These are phyloP conservation scores for Chirona hameri DNA, from an alignment of 2,888 invertebrate genomes.

Conservation along the genomic window DNA sequence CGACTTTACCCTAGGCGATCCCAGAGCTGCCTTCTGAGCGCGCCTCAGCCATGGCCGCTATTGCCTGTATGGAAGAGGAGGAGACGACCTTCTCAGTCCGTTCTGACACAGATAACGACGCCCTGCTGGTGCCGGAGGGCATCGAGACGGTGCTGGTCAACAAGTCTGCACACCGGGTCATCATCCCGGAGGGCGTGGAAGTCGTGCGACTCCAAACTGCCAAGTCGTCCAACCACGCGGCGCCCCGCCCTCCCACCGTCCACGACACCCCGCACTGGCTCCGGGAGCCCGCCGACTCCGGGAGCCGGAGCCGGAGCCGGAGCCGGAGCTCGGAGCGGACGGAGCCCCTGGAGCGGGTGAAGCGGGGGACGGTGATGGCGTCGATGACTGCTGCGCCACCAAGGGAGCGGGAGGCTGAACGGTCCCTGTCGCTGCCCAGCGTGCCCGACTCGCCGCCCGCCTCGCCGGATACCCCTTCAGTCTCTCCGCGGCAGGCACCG, in stretches of 20 bases:
- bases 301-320: too few species aligned
- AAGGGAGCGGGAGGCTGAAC: not conserved
- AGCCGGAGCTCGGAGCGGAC: not conserved
- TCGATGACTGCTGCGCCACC: not conserved
- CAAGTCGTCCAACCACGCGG: not conserved
- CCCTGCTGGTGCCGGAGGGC: not conserved
- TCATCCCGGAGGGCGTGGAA: slow-evolving; percentile 2
- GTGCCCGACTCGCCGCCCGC: not conserved
- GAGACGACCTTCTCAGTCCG: not conserved
- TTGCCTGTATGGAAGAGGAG: too few species aligned
- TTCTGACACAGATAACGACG: not conserved
- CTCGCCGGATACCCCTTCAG: too few species aligned
- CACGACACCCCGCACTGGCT: not conserved
- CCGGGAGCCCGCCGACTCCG: not conserved
- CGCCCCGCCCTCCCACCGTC: not conserved
- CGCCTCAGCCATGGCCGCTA: not conserved
- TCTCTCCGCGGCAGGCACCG: too few species aligned
- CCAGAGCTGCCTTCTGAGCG: not conserved
- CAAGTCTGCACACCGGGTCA: not conserved
- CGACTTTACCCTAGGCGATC: too few species aligned
- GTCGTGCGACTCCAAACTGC: not conserved
- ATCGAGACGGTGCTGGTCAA: slow-evolving; percentile 24
- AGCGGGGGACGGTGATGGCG: not conserved
- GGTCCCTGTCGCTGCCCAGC: not conserved
- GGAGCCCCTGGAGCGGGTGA: not conserved